These are phyloP conservation scores for Synanthedon myopaeformis DNA, from an alignment of 2,888 invertebrate species.

Conservation along the genomic window DNA sequence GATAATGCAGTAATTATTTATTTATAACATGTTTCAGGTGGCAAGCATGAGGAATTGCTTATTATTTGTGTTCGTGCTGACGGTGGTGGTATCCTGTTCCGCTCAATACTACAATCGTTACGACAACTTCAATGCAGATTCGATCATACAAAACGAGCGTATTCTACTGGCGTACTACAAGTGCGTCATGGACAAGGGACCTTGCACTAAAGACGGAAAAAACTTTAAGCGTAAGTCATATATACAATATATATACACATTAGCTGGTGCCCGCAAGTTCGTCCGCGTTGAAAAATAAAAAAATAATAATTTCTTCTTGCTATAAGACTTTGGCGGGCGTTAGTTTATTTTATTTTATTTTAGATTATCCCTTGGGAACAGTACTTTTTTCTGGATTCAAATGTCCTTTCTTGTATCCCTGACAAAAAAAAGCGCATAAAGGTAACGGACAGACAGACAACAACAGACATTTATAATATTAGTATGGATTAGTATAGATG, in stretches of 20 bases:
- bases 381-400: too few relatives aligned
- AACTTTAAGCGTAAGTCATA: slow-evolving; percentile 55
- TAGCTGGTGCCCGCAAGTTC: too few relatives aligned
- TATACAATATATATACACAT: neutral
- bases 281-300: neutral
- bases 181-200: slow-evolving; percentile 63
- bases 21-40: too few relatives aligned
- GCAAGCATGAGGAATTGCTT: slow-evolving; percentile 35
- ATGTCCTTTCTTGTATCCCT: too few relatives aligned
- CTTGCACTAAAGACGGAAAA: slow-evolving; percentile 60
- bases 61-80: slow-evolving; percentile 33
- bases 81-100: slow-evolving; percentile 41
- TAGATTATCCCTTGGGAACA: too few relatives aligned
- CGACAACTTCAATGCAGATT: slow-evolving; percentile 58
- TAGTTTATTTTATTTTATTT: too few relatives aligned
- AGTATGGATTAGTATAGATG: too few relatives aligned
- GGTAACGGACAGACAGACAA: too few relatives aligned
- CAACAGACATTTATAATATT: too few relatives aligned
- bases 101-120: slow-evolving; percentile 40
- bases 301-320: neutral
- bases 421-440: too few relatives aligned
- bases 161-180: slow-evolving; percentile 61
- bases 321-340: too few relatives aligned
- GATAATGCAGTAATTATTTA: too few relatives aligned
- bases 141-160: slow-evolving; percentile 55